A percentile compares a stretch with the other conserved stretches of the same genome.
phyloP scores from a whole-genome alignment of 53 echinoderm and acorn worm genomes.

The Pentamera pediparva region DNA sequence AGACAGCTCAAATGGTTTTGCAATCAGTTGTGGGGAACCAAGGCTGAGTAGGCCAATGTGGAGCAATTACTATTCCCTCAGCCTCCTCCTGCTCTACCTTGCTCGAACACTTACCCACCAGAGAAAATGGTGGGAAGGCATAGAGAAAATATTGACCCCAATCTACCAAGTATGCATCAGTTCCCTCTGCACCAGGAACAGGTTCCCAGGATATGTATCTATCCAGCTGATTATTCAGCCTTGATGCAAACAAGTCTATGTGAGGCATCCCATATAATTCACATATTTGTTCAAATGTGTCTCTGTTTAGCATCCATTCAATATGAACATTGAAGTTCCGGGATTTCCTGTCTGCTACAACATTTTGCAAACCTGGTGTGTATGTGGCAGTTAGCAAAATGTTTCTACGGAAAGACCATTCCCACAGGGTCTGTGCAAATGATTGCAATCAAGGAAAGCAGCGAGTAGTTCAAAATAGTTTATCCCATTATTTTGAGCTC shows the following conservation, averaged over 20 bases:
- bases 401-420: conserved; percentile 38
- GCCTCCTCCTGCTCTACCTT: conserved; percentile 16
- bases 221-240: conserved; percentile 38
- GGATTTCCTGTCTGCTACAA: conserved; percentile 42
- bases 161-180: conserved; percentile 38
- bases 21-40: no score
- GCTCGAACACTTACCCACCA: neutral
- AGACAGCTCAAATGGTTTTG: conserved; percentile 29
- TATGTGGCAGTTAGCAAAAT: conserved; percentile 41
- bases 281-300: conserved; percentile 7
- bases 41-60: conserved; percentile 22
- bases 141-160: conserved; percentile 20
- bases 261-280: conserved; percentile 23
- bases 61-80: conserved; percentile 6
- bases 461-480: conserved; percentile 56
- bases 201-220: conserved; percentile 45
- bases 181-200: conserved; percentile 32
- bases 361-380: conserved; percentile 35
- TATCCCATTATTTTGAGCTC: conserved; percentile 29
- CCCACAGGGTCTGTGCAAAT: conserved; percentile 44
- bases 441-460: conserved; percentile 44
- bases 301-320: conserved; percentile 49
- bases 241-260: conserved; percentile 45
- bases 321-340: conserved; percentile 35
- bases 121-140: conserved; percentile 25